Evolutionary conservation across 2,113 vertebrate genomes (phyloP).

Genomic region (Sorex araneus): DNA sequence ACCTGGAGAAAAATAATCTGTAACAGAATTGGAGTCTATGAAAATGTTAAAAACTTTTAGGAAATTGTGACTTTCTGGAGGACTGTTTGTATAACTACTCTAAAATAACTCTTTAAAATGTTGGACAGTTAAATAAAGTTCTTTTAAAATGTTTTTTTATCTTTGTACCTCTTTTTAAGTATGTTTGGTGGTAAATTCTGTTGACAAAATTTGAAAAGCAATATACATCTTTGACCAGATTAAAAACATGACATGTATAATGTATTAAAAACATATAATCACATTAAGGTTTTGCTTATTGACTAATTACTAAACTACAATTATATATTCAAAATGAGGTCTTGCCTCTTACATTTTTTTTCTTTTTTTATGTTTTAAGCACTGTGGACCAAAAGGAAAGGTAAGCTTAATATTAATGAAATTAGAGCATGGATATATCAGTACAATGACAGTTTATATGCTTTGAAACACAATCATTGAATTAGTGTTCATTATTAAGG

Average conservation of each 20-base stretch:
- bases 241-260: constrained; percentile 54
- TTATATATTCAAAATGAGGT: constrained; percentile 77
- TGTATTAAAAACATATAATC: constrained; percentile 64
- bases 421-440: constrained; percentile 78
- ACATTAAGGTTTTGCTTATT: constrained; percentile 69
- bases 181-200: constrained; percentile 65
- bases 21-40: constrained; percentile 11
- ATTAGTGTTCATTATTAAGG: constrained; percentile 53
- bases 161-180: constrained; percentile 53
- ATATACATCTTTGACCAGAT: constrained; percentile 44
- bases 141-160: constrained; percentile 47
- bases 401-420: constrained; percentile 83
- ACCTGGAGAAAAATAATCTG: constrained; percentile 48
- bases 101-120: constrained; percentile 63
- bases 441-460: constrained; percentile 66
- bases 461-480: constrained; percentile 61
- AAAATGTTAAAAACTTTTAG: neutral
- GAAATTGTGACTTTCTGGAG: constrained; percentile 50
- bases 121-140: constrained; percentile 43
- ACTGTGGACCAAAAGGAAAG: constrained; percentile 86
- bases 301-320: constrained; percentile 72
- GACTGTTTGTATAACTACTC: neutral
- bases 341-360: constrained; percentile 83
- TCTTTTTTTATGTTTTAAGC: constrained; percentile 85
- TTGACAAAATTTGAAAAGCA: constrained; percentile 54